Evolutionary conservation across 2,113 vertebrate genomes (phyloP).

Genomic region (Hyla sarda): DNA sequence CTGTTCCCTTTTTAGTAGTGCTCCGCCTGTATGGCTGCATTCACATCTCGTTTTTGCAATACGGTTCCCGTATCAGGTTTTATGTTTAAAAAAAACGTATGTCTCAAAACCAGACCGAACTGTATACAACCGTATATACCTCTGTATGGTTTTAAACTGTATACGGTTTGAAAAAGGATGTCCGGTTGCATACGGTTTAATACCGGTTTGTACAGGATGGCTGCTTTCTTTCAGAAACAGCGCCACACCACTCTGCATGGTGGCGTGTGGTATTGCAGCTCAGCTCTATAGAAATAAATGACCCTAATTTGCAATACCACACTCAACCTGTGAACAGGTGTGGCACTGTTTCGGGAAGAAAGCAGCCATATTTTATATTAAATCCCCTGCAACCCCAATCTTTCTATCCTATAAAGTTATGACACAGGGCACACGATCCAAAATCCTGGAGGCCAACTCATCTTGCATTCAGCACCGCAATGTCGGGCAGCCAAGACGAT

Average conservation of each 20-base stretch:
- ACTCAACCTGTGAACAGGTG: background rate
- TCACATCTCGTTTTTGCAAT: too few species aligned
- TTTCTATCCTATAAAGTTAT: background rate
- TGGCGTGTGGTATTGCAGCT: background rate
- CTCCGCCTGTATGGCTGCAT: background rate
- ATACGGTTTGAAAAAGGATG: too few species aligned
- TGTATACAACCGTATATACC: too few species aligned
- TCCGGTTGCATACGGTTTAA: too few species aligned
- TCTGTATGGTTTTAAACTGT: too few species aligned
- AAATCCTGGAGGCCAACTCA: too few species aligned
- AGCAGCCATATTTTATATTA: background rate
- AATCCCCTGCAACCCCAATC: background rate
- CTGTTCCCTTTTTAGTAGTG: too few species aligned
- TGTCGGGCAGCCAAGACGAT: slow-evolving; percentile 10
- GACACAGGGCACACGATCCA: background rate
- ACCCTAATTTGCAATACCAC: background rate
- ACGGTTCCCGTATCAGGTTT: too few species aligned
- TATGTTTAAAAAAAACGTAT: too few species aligned
- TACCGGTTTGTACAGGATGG: too few species aligned
- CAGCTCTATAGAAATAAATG: background rate
- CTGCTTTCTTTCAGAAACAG: background rate
- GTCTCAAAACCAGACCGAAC: too few species aligned
- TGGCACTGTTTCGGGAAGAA: background rate
- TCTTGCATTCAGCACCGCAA: background rate
- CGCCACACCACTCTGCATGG: too few species aligned